A percentile compares a stretch with the other conserved stretches of the same genome.
Evolutionary conservation across 1,140 invertebrate species (phyloP).

Genomic region (Drosophila leontia): DNA sequence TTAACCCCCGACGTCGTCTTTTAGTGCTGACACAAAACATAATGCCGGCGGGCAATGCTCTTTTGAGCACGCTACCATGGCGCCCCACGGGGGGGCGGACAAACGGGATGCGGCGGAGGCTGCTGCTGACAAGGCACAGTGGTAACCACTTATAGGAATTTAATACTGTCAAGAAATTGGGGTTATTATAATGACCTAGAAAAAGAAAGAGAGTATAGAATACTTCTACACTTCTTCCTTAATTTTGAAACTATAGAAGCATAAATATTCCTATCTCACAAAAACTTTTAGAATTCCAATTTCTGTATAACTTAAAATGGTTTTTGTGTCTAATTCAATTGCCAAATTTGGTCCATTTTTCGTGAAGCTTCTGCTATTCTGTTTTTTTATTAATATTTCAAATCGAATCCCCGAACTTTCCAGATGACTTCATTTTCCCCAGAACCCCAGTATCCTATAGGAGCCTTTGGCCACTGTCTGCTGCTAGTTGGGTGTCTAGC

Average conservation of each 20-base stretch:
- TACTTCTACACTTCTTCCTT: background rate
- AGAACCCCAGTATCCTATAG: background rate
- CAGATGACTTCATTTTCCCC: slow-evolving; percentile 28
- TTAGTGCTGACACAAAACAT: slow-evolving; percentile 79
- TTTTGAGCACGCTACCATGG: slow-evolving; percentile 75
- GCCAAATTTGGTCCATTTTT: slow-evolving; percentile 10
- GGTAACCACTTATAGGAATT: slow-evolving; percentile 19
- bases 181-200: background rate
- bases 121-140: slow-evolving; percentile 44
- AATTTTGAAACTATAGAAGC: too few species aligned
- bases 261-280: background rate
- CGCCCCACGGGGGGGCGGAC: slow-evolving; percentile 35
- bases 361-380: background rate
- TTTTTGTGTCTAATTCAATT: slow-evolving; percentile 4
- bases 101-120: slow-evolving; percentile 13
- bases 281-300: too few species aligned
- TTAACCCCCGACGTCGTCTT: slow-evolving; percentile 10
- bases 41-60: slow-evolving; percentile 82
- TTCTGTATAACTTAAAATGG: background rate
- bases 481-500: slow-evolving; percentile 52
- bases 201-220: background rate
- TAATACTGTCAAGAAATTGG: background rate
- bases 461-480: slow-evolving; percentile 23
- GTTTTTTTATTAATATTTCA: slow-evolving; percentile 10
- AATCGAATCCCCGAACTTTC: slow-evolving; percentile 31